Evolutionary conservation across 1,140 invertebrate genomes (phyloP).

Genomic region (Pseudachorutes palmiensis): DNA sequence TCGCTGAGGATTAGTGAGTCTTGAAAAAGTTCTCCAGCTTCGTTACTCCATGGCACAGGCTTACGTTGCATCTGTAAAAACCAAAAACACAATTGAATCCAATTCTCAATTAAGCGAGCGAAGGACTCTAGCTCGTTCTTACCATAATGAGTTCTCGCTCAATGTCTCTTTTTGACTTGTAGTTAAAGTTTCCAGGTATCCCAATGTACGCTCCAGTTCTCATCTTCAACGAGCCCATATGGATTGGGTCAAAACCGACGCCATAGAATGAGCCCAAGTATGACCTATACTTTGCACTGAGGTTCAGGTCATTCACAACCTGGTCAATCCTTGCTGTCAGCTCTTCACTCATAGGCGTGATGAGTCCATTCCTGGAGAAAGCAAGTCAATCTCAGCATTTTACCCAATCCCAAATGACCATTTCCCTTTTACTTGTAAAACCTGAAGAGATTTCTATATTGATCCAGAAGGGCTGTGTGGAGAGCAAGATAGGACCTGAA

Average conservation of each 20-base stretch:
- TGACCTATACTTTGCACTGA: conserved; percentile 42
- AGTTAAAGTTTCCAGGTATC: conserved; percentile 55
- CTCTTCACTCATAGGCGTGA: conserved; percentile 42
- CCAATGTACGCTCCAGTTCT: conserved; percentile 53
- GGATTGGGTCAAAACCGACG: conserved; percentile 55
- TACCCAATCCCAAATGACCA: neutral
- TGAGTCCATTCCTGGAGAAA: conserved; percentile 43
- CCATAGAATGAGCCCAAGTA: conserved; percentile 52
- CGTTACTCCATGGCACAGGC: conserved; percentile 52
- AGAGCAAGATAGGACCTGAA: neutral
- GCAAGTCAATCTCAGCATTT: neutral
- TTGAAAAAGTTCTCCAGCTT: conserved; percentile 52
- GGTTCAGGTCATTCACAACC: conserved; percentile 48
- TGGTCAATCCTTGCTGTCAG: conserved; percentile 44
- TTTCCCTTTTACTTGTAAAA: conserved; percentile 23
- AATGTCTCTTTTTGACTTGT: conserved; percentile 44
- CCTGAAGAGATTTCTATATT: conserved; percentile 14
- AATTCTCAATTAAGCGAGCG: neutral
- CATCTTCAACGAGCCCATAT: conserved; percentile 45
- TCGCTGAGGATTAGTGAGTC: conserved; percentile 60
- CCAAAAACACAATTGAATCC: conserved; percentile 24
- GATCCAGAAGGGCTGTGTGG: conserved; percentile 7
- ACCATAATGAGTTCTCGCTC: conserved; percentile 49
- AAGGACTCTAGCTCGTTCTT: no score
- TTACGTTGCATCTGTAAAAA: conserved; percentile 43